phyloP scores from a whole-genome alignment of 2,888 invertebrate species.

The Dynastes grantii region DNA sequence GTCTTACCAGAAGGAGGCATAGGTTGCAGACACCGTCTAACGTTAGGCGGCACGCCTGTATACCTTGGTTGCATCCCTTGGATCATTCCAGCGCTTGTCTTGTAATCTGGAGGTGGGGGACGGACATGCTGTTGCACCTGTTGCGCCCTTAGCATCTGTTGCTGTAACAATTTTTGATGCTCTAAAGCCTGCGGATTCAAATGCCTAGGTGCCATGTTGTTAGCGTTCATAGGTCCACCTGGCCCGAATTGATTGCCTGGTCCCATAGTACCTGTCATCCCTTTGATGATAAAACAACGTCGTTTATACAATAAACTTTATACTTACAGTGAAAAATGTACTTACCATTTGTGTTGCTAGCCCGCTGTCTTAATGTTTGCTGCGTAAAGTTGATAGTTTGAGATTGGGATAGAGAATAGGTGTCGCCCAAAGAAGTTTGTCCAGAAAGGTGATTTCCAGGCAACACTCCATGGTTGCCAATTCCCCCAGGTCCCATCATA shows the following conservation, averaged over 20 bases:
- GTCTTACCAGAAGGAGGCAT: conserved; percentile 79
- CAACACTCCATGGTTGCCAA: conserved; percentile 55
- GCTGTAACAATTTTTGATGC: conserved; percentile 68
- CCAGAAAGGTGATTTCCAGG: conserved; percentile 63
- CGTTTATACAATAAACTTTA: too few species aligned
- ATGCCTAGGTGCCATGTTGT: conserved; percentile 57
- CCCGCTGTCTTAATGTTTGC: conserved; percentile 77
- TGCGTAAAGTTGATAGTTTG: conserved; percentile 91
- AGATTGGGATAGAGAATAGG: conserved; percentile 85
- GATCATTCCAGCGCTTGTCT: conserved; percentile 76
- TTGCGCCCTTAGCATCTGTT: conserved; percentile 76
- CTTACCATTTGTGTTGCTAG: conserved; percentile 65
- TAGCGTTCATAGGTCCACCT: conserved; percentile 52
- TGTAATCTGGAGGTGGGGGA: conserved; percentile 91
- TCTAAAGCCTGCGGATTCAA: conserved; percentile 65
- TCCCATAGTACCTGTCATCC: conserved; percentile 58
- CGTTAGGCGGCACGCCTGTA: conserved; percentile 69
- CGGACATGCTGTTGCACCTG: conserved; percentile 71
- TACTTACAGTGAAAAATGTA: background rate
- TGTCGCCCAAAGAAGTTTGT: conserved; percentile 70
- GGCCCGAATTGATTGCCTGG: conserved; percentile 52
- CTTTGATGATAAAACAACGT: conserved; percentile 42
- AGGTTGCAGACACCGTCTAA: conserved; percentile 78
- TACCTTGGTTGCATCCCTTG: conserved; percentile 67
- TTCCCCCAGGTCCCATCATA: conserved; percentile 55